phyloP scores from a whole-genome alignment of 2,113 vertebrate species.

The Cardinalis cardinalis region DNA sequence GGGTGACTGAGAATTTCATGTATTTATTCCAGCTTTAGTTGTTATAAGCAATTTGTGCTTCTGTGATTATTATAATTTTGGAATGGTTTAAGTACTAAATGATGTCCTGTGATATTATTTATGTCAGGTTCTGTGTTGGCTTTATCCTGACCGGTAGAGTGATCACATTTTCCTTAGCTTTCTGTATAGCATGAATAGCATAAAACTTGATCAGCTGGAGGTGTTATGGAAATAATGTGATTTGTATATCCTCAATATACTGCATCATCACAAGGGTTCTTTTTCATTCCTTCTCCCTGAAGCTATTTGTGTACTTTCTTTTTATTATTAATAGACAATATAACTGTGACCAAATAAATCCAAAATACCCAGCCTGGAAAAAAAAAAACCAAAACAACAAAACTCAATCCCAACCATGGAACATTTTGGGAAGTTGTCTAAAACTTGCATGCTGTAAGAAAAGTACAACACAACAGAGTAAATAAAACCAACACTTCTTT shows the following conservation, averaged over 20 bases:
- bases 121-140: neutral
- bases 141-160: neutral
- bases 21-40: neutral
- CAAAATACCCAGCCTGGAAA: neutral
- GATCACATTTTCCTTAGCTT: neutral
- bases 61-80: neutral
- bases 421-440: neutral
- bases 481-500: neutral
- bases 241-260: neutral
- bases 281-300: neutral
- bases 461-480: neutral
- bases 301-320: neutral
- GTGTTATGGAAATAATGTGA: accelerated
- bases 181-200: neutral
- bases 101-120: neutral
- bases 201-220: neutral
- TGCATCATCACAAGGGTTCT: neutral
- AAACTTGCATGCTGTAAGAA: neutral
- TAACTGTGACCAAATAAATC: neutral
- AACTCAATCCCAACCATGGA: neutral
- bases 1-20: neutral
- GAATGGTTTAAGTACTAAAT: neutral
- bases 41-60: neutral
- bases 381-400: neutral
- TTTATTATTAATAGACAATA: neutral